Conservation (phyloP, 2,888 invertebrate genomes). For the Caenorhabditis angaria region DNA sequence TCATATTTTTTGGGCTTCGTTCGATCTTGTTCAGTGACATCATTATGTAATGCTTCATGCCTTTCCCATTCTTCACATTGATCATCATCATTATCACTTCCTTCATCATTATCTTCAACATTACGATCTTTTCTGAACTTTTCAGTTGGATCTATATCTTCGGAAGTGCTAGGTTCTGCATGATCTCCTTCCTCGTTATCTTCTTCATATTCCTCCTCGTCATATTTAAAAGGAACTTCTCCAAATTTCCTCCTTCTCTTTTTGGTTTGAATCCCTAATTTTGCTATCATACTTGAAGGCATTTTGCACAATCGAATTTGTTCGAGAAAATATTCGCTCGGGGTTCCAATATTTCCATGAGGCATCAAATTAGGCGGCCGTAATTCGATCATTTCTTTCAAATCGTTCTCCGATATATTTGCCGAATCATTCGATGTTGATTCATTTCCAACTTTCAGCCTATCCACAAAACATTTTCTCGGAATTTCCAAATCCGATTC, state of each 20-base stretch:
- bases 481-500: constrained; percentile 22
- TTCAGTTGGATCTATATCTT: constrained; percentile 45
- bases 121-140: constrained; percentile 20
- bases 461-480: constrained; percentile 42
- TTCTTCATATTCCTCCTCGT: constrained; percentile 7
- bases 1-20: constrained; percentile 61
- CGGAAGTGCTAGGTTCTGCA: constrained; percentile 6
- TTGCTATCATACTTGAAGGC: constrained; percentile 72
- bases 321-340: constrained; percentile 74
- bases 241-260: constrained; percentile 46
- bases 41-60: constrained; percentile 74
- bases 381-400: constrained; percentile 68
- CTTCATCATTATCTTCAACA: constrained; percentile 46
- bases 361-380: constrained; percentile 74
- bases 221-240: constrained; percentile 50
- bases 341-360: constrained; percentile 77
- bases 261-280: constrained; percentile 47
- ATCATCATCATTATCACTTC: constrained; percentile 53
- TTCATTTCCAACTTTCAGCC: constrained; percentile 33
- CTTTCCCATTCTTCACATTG: constrained; percentile 63
- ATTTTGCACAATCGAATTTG: constrained; percentile 73
- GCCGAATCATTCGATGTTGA: constrained; percentile 7
- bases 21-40: constrained; percentile 74
- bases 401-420: constrained; percentile 29
- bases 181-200: constrained; percentile 9